Conservation (phyloP, 2,797 vertebrate species). For the Poeciliopsis turneri region DNA sequence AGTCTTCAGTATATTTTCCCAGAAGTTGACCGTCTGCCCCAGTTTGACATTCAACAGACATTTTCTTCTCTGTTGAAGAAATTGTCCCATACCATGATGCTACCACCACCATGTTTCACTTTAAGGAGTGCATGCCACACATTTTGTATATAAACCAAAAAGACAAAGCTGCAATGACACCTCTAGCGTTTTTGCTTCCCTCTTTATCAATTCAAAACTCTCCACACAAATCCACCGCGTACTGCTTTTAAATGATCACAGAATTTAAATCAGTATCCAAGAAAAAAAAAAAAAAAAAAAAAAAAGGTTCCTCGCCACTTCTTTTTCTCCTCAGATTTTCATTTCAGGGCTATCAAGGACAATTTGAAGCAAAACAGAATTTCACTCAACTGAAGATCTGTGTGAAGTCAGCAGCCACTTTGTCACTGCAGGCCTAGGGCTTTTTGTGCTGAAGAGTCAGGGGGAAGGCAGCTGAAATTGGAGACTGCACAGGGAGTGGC, state of each 20-base stretch:
- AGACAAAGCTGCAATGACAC: not conserved
- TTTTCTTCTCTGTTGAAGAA: not conserved
- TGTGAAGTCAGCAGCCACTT: conserved; percentile 38
- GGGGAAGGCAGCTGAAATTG: conserved; percentile 13
- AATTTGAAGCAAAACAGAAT: conserved; percentile 17
- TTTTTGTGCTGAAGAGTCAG: conserved; percentile 10
- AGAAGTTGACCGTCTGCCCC: not conserved
- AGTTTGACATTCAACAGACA: not conserved
- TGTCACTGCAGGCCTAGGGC: conserved; percentile 47
- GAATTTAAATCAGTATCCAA: not conserved
- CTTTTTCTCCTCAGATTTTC: not conserved
- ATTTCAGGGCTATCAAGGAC: not conserved
- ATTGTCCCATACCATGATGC: not conserved
- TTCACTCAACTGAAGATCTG: conserved; percentile 38
- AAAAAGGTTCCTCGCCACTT: not conserved
- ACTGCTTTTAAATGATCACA: not conserved
- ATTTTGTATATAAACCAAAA: not conserved
- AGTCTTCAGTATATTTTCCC: not conserved
- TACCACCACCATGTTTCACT: not conserved
- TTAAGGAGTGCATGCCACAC: not conserved
- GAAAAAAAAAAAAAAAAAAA: not conserved
- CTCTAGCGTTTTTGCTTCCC: not conserved
- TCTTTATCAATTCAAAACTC: not conserved
- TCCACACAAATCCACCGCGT: not conserved
- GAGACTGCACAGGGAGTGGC: conserved; percentile 7